These are phyloP conservation scores for Lampris megalopsis DNA, from an alignment of 2,113 vertebrate species.

Conservation along the genomic window DNA sequence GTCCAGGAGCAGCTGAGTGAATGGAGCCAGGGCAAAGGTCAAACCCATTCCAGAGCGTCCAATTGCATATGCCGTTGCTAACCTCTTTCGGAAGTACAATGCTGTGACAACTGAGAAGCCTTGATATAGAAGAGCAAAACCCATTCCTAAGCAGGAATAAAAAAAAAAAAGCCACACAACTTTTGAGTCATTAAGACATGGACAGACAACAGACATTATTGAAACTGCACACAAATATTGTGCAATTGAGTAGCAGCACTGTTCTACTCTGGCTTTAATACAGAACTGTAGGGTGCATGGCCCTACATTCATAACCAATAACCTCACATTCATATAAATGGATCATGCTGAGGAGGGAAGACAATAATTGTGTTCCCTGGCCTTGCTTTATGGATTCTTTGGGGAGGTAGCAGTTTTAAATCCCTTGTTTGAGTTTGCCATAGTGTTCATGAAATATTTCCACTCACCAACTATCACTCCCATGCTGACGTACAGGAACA, in stretches of 20 bases:
- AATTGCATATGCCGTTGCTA: conserved; percentile 88
- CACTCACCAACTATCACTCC: conserved; percentile 90
- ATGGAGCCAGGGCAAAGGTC: conserved; percentile 90
- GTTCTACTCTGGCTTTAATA: too few relatives aligned
- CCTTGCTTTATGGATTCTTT: too few relatives aligned
- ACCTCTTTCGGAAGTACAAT: conserved; percentile 85
- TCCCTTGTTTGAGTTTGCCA: background rate
- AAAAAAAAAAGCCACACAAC: background rate
- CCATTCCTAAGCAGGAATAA: conserved; percentile 81
- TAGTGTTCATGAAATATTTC: conserved; percentile 5
- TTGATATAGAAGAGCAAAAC: conserved; percentile 91
- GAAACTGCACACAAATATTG: too few relatives aligned
- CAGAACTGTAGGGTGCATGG: background rate
- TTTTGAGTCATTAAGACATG: background rate
- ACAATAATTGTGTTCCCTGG: too few relatives aligned
- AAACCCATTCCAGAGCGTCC: conserved; percentile 93
- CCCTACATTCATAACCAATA: background rate
- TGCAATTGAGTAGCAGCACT: too few relatives aligned
- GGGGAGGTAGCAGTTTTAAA: background rate
- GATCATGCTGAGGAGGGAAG: too few relatives aligned
- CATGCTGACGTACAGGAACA: conserved; percentile 93
- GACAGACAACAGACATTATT: background rate
- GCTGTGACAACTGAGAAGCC: conserved; percentile 85
- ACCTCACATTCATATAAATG: background rate
- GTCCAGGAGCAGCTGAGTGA: conserved; percentile 90